Evolutionary conservation across 1,140 invertebrate species (phyloP).

Genomic region (Drosophila dunni): DNA sequence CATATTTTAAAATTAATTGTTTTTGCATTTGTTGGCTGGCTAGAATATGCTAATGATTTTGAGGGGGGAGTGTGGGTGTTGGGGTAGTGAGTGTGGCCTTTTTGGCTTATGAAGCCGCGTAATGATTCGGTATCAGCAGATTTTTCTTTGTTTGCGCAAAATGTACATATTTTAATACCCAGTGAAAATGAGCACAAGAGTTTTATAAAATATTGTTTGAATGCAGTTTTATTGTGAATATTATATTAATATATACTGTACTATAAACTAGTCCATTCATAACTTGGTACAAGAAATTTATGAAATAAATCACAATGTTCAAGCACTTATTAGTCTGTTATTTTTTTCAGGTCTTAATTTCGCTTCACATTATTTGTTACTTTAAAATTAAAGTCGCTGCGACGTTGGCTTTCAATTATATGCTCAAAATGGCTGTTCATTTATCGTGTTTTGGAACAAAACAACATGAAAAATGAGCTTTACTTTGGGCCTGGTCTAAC

Average conservation of each 20-base stretch:
- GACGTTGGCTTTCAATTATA: conserved; percentile 27
- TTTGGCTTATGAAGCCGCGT: conserved; percentile 49
- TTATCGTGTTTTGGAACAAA: conserved; percentile 46
- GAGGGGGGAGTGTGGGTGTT: background rate
- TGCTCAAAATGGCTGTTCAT: conserved; percentile 26
- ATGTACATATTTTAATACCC: conserved; percentile 1
- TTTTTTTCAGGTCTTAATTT: no score
- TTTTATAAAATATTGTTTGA: background rate
- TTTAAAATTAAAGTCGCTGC: conserved; percentile 24
- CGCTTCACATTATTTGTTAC: background rate
- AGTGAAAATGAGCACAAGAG: background rate
- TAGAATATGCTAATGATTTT: conserved; percentile 66
- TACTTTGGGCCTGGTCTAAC: conserved; percentile 60
- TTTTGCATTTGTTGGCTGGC: conserved; percentile 58
- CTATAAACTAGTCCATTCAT: no score
- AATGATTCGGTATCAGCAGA: conserved; percentile 40
- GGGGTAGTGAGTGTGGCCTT: conserved; percentile 2
- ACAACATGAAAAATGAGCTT: conserved; percentile 61
- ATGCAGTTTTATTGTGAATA: no score
- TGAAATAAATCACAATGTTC: no score
- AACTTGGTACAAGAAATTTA: no score
- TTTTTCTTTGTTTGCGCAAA: background rate
- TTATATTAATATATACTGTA: no score
- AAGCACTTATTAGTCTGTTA: no score
- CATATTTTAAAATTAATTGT: conserved; percentile 66